phyloP scores from a whole-genome alignment of 2,888 invertebrate genomes.

The Mythimna lalbum region DNA sequence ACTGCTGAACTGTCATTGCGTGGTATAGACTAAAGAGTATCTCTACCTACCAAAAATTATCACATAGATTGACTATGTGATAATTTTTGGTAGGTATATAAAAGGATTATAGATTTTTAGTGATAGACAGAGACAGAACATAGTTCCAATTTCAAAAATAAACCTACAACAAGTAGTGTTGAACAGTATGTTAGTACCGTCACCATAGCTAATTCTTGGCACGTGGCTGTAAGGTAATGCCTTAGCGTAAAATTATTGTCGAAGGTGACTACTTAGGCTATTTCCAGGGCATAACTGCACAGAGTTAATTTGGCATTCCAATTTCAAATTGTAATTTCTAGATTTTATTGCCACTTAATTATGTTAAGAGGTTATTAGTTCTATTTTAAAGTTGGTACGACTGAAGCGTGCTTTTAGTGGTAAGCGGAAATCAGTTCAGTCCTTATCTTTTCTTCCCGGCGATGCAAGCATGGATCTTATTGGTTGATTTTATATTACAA shows the following conservation, averaged over 20 bases:
- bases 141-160: conserved; percentile 8
- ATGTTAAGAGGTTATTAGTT: conserved; percentile 13
- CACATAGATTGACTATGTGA: too few relatives aligned
- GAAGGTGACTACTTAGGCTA: conserved; percentile 30
- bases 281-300: conserved; percentile 31
- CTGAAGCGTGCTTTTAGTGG: not conserved
- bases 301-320: conserved; percentile 46
- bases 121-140: not conserved
- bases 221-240: conserved; percentile 13
- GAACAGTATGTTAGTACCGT: conserved; percentile 12
- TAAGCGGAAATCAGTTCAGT: not conserved
- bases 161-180: conserved; percentile 9
- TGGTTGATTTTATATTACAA: too few relatives aligned
- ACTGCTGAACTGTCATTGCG: not conserved
- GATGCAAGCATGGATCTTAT: not conserved
- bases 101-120: not conserved
- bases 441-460: too few relatives aligned
- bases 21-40: too few relatives aligned
- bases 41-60: too few relatives aligned
- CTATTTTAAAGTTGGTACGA: conserved; percentile 10
- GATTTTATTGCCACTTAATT: conserved; percentile 45
- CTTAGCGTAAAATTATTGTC: conserved; percentile 25
- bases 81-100: too few relatives aligned
- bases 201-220: conserved; percentile 42
- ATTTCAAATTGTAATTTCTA: conserved; percentile 42